Evolutionary conservation across 2,888 invertebrate genomes (phyloP).

Genomic region (Therioaphis trifolii): DNA sequence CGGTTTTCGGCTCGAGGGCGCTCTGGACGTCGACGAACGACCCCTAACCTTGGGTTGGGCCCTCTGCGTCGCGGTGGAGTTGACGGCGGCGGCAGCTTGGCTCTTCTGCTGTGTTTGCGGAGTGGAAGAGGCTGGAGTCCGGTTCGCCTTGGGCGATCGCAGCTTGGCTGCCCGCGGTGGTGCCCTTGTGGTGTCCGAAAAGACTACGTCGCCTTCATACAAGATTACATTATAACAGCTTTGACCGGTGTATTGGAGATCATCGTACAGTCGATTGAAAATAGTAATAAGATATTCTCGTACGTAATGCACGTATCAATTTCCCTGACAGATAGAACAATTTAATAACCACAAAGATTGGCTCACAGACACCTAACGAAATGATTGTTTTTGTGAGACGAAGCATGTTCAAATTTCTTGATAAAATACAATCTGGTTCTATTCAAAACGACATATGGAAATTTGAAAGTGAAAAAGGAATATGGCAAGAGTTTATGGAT

Average conservation of each 20-base stretch:
- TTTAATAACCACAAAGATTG: not conserved
- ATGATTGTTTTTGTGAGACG: slow-evolving; percentile 30
- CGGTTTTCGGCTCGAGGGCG: too few relatives aligned
- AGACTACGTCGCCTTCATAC: slow-evolving; percentile 84
- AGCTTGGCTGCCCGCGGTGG: too few relatives aligned
- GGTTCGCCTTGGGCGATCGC: too few relatives aligned
- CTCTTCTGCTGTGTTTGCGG: too few relatives aligned
- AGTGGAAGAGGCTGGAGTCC: too few relatives aligned
- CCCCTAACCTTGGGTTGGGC: too few relatives aligned
- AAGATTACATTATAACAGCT: slow-evolving; percentile 90
- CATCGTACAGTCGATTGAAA: slow-evolving; percentile 74
- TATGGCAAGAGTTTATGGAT: slow-evolving; percentile 42
- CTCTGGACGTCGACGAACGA: too few relatives aligned
- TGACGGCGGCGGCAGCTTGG: too few relatives aligned
- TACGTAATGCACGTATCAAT: slow-evolving; percentile 67
- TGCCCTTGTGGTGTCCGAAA: too few relatives aligned
- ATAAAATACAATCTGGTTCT: not conserved
- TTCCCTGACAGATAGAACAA: too few relatives aligned
- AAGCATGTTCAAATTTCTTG: slow-evolving; percentile 18
- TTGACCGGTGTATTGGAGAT: slow-evolving; percentile 87
- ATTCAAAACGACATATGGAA: slow-evolving; percentile 13
- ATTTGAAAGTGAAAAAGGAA: slow-evolving; percentile 3
- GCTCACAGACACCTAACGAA: slow-evolving; percentile 13
- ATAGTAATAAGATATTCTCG: slow-evolving; percentile 70
- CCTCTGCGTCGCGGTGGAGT: too few relatives aligned